Percentiles rank a stretch among this genome's conserved stretches.
phyloP scores from a whole-genome alignment of 2,797 vertebrate genomes.

The Phaenicophaeus curvirostris region DNA sequence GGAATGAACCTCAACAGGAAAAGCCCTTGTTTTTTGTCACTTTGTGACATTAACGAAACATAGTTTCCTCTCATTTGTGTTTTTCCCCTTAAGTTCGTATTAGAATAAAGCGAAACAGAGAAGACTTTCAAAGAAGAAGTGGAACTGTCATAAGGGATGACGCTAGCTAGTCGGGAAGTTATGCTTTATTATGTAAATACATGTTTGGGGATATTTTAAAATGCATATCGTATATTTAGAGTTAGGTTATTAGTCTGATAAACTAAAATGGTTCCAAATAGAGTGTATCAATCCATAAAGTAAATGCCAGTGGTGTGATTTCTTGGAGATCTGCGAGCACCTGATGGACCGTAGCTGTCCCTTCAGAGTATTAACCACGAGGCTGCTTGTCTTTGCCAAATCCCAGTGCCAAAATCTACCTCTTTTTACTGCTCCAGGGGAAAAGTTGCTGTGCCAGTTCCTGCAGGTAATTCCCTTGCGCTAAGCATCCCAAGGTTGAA shows the following conservation, averaged over 20 bases:
- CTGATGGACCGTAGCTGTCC: neutral
- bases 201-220: neutral
- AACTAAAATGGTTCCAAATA: neutral
- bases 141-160: neutral
- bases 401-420: neutral
- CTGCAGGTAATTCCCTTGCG: neutral
- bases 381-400: neutral
- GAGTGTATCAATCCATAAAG: accelerated
- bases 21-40: slow-evolving; percentile 47
- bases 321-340: neutral
- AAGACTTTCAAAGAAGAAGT: slow-evolving; percentile 37
- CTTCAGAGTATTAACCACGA: neutral
- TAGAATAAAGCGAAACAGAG: slow-evolving; percentile 32
- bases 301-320: neutral
- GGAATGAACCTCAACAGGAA: slow-evolving; percentile 40
- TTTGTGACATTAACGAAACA: slow-evolving; percentile 33
- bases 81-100: neutral
- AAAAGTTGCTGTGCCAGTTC: neutral
- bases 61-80: neutral
- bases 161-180: neutral
- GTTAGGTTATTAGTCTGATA: neutral
- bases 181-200: slow-evolving; percentile 16
- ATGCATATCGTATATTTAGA: neutral
- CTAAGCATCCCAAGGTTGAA: neutral
- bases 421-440: neutral